These are phyloP conservation scores for Zoanthus sociatus DNA, from an alignment of 92 coral and sea anemone genomes.

Conservation along the genomic window DNA sequence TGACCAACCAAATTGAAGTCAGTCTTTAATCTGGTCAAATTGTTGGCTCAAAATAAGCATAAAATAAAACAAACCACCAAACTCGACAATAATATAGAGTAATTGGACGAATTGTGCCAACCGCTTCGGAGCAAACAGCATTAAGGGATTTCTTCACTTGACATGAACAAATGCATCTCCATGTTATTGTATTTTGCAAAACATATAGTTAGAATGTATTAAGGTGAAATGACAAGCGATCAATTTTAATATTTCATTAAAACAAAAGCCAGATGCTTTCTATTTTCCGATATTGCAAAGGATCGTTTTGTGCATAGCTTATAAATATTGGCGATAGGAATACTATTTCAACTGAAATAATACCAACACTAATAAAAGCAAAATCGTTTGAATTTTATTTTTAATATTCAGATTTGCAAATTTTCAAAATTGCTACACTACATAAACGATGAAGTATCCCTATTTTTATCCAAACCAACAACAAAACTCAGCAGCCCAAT, in stretches of 20 bases:
- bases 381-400: background rate
- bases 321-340: background rate
- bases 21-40: constrained; percentile 13
- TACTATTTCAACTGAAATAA: background rate
- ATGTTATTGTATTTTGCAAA: constrained; percentile 8
- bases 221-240: background rate
- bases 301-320: background rate
- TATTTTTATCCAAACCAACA: constrained; percentile 2
- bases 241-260: constrained; percentile 15
- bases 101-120: background rate
- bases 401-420: background rate
- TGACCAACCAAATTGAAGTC: constrained; percentile 16
- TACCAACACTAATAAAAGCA: background rate
- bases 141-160: constrained; percentile 2
- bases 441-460: background rate
- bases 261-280: constrained; percentile 9
- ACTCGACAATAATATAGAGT: constrained; percentile 14
- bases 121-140: background rate
- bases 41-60: constrained; percentile 14
- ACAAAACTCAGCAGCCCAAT: background rate
- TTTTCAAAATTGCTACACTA: background rate
- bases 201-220: constrained; percentile 18
- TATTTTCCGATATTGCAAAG: background rate
- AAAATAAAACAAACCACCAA: constrained; percentile 14
- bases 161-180: constrained; percentile 17